Conservation (phyloP, 2,113 vertebrate species). For the Muscicapa adusta region DNA sequence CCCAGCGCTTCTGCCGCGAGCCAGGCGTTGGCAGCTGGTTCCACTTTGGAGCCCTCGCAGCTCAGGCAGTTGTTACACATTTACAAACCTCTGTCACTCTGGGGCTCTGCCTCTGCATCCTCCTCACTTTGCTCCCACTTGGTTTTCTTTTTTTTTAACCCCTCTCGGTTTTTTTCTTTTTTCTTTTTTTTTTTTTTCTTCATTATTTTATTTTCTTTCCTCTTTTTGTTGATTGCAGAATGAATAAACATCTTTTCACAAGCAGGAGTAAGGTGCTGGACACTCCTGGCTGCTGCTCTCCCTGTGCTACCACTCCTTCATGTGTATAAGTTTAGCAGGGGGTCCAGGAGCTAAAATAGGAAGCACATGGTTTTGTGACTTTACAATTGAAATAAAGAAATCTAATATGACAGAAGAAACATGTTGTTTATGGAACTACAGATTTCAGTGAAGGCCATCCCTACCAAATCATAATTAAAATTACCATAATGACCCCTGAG, state of each 20-base stretch:
- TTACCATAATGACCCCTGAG: constrained; percentile 45
- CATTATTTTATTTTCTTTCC: background rate
- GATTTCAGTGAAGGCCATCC: constrained; percentile 49
- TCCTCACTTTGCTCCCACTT: background rate
- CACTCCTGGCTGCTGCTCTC: constrained; percentile 7
- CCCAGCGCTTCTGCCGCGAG: constrained; percentile 6
- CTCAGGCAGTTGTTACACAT: constrained; percentile 60
- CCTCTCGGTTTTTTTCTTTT: fast-evolving
- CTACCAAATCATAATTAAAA: constrained; percentile 61
- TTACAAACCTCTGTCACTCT: background rate
- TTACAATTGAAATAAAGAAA: constrained; percentile 58
- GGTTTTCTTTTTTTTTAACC: background rate
- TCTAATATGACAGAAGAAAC: constrained; percentile 56
- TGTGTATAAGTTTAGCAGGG: constrained; percentile 50
- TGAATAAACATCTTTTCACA: background rate
- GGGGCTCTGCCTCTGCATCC: background rate
- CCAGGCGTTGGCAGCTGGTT: constrained; percentile 78
- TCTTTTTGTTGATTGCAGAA: background rate
- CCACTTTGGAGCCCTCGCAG: constrained; percentile 71
- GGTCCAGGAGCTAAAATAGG: constrained; percentile 60
- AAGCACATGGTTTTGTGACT: constrained; percentile 64
- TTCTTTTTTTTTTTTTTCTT: no score
- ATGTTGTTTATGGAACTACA: constrained; percentile 57
- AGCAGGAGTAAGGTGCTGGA: background rate
- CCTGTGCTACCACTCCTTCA: constrained; percentile 32